Conservation (phyloP, 2,888 invertebrate species). For the Brenthis daphne region DNA sequence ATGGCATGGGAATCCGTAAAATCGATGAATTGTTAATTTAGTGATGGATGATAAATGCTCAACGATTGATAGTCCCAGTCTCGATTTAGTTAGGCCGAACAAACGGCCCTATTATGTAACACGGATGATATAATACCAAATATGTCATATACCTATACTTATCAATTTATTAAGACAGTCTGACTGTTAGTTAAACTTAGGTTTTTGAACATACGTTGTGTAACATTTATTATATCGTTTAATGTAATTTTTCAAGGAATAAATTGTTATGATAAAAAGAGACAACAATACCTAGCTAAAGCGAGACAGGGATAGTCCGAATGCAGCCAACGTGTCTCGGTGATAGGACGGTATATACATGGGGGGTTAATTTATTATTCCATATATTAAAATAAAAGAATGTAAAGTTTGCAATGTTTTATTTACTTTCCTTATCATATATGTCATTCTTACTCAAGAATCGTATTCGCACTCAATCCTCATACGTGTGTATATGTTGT, state of each 20-base stretch:
- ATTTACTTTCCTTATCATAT: constrained; percentile 43
- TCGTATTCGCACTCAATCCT: no score
- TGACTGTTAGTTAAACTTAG: no score
- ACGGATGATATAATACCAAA: constrained; percentile 7
- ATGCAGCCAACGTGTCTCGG: constrained; percentile 68
- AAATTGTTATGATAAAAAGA: constrained; percentile 32
- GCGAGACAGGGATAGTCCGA: constrained; percentile 60
- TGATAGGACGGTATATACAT: constrained; percentile 71
- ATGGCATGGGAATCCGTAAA: constrained; percentile 55
- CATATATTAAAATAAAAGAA: constrained; percentile 78
- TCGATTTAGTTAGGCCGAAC: constrained; percentile 51
- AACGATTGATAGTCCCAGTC: constrained; percentile 63
- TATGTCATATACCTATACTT: constrained; percentile 15
- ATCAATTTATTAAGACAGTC: constrained; percentile 11
- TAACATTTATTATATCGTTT: no score
- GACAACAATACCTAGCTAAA: constrained; percentile 50
- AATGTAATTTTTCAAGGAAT: neutral
- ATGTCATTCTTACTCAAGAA: no score
- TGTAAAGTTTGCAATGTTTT: constrained; percentile 73
- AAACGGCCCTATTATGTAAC: constrained; percentile 10
- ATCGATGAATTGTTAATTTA: constrained; percentile 59
- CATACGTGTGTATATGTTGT: no score
- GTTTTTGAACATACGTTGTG: no score
- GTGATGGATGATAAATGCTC: constrained; percentile 67
- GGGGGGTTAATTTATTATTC: constrained; percentile 77